Evolutionary conservation across 2,113 vertebrate species (phyloP).

Genomic region (Aythya baeri): DNA sequence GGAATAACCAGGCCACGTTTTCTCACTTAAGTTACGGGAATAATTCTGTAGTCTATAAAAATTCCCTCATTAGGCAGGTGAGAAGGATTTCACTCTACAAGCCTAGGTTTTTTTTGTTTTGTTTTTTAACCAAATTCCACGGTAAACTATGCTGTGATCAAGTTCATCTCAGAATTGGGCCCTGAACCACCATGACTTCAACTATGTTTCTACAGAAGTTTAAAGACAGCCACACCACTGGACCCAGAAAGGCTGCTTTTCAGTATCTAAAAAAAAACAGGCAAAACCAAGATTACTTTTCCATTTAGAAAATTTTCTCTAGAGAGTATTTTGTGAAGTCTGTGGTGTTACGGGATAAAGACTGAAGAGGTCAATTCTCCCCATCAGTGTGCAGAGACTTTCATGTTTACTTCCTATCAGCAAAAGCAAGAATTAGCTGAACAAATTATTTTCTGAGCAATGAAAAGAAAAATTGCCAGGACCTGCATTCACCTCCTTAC

Average conservation of each 20-base stretch:
- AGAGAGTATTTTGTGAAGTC: neutral
- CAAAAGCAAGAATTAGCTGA: conserved; percentile 30
- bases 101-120: neutral
- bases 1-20: neutral
- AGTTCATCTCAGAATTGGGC: neutral
- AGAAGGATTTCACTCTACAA: neutral
- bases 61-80: rapidly evolving
- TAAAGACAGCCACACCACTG: neutral
- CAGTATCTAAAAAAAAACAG: neutral
- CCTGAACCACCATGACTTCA: neutral
- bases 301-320: neutral
- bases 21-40: neutral
- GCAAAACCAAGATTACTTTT: neutral
- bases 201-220: neutral
- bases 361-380: neutral
- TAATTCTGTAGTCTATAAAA: neutral
- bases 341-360: neutral
- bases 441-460: conserved; percentile 33
- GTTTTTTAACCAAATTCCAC: neutral
- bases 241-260: neutral
- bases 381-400: neutral
- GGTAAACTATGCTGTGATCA: neutral
- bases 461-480: conserved; percentile 30
- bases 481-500: conserved; percentile 29
- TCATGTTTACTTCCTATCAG: conserved; percentile 13